phyloP scores from a whole-genome alignment of 2,797 vertebrate genomes.

The Pseudochirops cupreus region DNA sequence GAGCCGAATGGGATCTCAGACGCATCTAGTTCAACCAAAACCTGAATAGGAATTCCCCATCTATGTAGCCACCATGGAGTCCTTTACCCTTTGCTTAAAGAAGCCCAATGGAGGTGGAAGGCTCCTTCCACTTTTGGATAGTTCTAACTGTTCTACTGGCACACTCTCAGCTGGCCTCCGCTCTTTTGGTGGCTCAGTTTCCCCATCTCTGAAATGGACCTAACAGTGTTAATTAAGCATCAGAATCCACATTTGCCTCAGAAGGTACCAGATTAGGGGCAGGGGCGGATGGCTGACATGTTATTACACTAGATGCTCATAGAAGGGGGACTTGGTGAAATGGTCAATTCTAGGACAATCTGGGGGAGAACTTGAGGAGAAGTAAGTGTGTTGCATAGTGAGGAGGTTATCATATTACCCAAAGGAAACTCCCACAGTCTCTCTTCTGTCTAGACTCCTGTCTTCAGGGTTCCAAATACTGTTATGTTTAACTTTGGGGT shows the following conservation, averaged over 20 bases:
- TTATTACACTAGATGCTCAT: background rate
- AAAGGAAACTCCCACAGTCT: background rate
- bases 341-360: background rate
- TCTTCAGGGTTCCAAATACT: background rate
- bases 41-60: background rate
- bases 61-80: background rate
- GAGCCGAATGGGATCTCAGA: background rate
- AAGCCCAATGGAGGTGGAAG: background rate
- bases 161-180: background rate
- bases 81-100: background rate
- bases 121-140: background rate
- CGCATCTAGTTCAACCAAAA: background rate
- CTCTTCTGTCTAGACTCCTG: background rate
- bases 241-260: background rate
- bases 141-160: background rate
- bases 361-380: too few species aligned
- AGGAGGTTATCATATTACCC: background rate
- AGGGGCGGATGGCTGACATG: background rate
- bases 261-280: background rate
- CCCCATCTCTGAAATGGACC: background rate
- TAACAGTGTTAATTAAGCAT: background rate
- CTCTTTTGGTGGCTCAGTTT: background rate
- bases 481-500: background rate
- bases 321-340: background rate
- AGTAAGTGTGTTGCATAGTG: background rate